Conservation (phyloP, 1,140 invertebrate genomes). For the Bombus waltoni region DNA sequence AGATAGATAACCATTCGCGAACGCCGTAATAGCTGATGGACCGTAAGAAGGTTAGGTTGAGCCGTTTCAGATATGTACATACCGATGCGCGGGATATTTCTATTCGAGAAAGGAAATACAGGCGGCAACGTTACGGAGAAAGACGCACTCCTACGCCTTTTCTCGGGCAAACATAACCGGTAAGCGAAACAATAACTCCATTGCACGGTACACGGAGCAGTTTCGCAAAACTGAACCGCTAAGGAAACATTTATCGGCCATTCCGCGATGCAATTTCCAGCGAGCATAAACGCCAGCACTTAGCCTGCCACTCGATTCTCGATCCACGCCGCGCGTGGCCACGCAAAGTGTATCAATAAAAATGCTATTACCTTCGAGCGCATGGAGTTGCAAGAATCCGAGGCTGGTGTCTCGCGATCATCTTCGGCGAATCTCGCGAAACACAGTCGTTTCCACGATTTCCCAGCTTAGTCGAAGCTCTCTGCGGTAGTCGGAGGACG, state of each 20-base stretch:
- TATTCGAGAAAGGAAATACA: background rate
- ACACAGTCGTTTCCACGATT: background rate
- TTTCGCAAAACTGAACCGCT: constrained; percentile 10
- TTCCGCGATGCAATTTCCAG: background rate
- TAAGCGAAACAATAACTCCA: constrained; percentile 7
- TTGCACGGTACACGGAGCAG: background rate
- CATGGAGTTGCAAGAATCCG: background rate
- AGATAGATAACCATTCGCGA: background rate
- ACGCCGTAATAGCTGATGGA: background rate
- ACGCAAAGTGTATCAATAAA: constrained; percentile 7
- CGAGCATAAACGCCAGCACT: background rate
- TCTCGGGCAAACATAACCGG: background rate
- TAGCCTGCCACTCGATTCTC: background rate
- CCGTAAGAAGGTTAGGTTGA: background rate
- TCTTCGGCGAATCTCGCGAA: background rate
- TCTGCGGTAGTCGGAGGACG: too few species aligned
- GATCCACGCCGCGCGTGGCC: background rate
- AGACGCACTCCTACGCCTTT: background rate
- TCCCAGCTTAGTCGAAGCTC: background rate
- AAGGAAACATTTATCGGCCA: constrained; percentile 21
- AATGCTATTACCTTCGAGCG: background rate
- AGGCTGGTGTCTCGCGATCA: background rate
- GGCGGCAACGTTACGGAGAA: background rate
- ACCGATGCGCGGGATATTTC: background rate
- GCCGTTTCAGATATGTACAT: too few species aligned